phyloP scores from a whole-genome alignment of 2,113 vertebrate genomes.

The Astur gentilis region DNA sequence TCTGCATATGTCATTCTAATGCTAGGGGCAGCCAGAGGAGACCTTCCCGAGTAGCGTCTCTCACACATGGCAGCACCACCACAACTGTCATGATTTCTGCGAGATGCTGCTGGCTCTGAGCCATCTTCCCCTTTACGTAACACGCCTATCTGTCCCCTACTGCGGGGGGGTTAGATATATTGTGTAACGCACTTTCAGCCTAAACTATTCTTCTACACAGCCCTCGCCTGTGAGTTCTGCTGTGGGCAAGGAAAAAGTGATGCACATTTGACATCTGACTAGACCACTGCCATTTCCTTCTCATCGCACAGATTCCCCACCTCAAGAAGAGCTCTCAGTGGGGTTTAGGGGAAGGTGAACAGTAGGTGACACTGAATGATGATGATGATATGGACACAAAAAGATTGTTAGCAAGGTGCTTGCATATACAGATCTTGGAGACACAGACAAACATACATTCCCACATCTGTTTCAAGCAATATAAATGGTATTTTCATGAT shows the following conservation, averaged over 20 bases:
- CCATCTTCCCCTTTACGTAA: not conserved
- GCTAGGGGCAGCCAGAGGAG: not conserved
- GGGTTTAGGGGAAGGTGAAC: not conserved
- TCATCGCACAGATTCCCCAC: not conserved
- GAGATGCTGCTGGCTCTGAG: not conserved
- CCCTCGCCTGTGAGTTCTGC: not conserved
- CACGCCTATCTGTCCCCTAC: rapidly evolving
- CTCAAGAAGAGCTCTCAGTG: not conserved
- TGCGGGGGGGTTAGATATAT: rapidly evolving
- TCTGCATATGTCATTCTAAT: not conserved
- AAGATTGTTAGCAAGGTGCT: not conserved
- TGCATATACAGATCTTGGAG: not conserved
- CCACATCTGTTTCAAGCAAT: not conserved
- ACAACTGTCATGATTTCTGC: not conserved
- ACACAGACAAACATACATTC: not conserved
- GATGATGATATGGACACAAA: not conserved
- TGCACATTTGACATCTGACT: not conserved
- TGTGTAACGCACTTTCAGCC: not conserved
- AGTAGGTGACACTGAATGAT: not conserved
- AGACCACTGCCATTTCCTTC: constrained; percentile 4
- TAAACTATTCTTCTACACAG: not conserved
- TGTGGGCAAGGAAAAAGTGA: not conserved
- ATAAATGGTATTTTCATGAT: not conserved
- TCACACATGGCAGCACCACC: not conserved
- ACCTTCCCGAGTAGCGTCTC: not conserved